These are phyloP conservation scores for Carapus acus DNA, from an alignment of 2,797 vertebrate species.

Conservation along the genomic window DNA sequence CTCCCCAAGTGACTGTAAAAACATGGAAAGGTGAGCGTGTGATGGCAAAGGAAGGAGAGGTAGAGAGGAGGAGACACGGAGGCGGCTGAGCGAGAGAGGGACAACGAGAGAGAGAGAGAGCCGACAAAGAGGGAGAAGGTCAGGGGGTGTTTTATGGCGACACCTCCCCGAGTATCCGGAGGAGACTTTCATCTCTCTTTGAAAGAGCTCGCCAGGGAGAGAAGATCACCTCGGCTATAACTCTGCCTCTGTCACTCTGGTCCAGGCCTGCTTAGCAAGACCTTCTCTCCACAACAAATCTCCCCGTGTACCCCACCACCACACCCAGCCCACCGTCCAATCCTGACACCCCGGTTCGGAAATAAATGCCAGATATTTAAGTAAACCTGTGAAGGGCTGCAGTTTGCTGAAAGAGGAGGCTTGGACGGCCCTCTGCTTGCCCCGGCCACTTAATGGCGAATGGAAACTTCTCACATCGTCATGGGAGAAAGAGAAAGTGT, in stretches of 20 bases:
- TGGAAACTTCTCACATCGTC: slow-evolving; percentile 11
- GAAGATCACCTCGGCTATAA: slow-evolving; percentile 44
- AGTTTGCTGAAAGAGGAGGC: slow-evolving; percentile 21
- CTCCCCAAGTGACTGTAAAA: too few species aligned
- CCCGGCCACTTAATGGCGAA: slow-evolving; percentile 3
- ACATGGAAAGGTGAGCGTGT: too few species aligned
- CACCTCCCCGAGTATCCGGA: slow-evolving; percentile 25
- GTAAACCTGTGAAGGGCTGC: slow-evolving; percentile 22
- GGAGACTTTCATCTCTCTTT: slow-evolving; percentile 42
- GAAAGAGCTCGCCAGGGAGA: slow-evolving; percentile 38
- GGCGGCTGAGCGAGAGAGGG: not conserved
- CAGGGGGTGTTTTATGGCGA: slow-evolving; percentile 55
- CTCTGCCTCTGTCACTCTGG: slow-evolving; percentile 24
- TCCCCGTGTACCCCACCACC: too few species aligned
- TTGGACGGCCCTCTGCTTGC: slow-evolving; percentile 17
- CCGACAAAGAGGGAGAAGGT: slow-evolving; percentile 42
- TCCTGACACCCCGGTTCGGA: slow-evolving; percentile 18
- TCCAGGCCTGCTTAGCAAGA: slow-evolving; percentile 24
- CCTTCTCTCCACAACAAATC: too few species aligned
- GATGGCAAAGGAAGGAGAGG: not conserved
- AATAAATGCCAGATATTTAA: slow-evolving; percentile 42
- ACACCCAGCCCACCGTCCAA: not conserved
- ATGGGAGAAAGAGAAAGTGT: slow-evolving; percentile 9
- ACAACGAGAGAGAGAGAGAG: slow-evolving; percentile 3
- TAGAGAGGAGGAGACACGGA: not conserved